Percentiles rank a stretch among this genome's conserved stretches.
Evolutionary conservation across 2,797 vertebrate species (phyloP).

Genomic region (Gila robusta): DNA sequence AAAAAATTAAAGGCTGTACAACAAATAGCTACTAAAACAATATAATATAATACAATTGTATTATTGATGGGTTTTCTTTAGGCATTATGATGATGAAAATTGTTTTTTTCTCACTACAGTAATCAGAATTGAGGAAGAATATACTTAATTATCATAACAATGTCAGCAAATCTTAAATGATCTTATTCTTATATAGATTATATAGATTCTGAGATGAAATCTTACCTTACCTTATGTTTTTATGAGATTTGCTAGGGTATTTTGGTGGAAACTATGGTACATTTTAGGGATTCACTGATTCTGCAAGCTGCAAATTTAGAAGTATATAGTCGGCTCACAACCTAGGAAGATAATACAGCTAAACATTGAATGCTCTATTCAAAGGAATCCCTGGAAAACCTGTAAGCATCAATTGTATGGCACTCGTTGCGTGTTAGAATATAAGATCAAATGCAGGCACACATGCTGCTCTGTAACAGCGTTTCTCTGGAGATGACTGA

Average conservation of each 20-base stretch:
- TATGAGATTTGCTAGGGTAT: background rate
- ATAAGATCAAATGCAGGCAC: constrained; percentile 24
- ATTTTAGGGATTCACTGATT: background rate
- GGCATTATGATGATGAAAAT: no score
- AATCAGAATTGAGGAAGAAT: background rate
- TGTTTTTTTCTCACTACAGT: background rate
- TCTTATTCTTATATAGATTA: background rate
- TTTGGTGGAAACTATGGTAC: background rate
- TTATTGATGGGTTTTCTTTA: no score
- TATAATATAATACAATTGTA: no score
- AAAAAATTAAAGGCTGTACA: no score
- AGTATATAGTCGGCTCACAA: background rate
- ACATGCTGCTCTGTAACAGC: background rate
- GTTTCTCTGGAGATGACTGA: constrained; percentile 35
- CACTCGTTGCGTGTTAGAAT: constrained; percentile 1
- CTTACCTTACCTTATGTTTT: background rate
- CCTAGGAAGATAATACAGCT: background rate
- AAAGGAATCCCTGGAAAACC: constrained; percentile 7
- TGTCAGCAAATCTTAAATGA: background rate
- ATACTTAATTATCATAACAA: background rate
- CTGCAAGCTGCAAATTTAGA: background rate
- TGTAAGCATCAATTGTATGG: constrained; percentile 23
- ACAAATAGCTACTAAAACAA: no score
- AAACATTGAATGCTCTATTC: background rate
- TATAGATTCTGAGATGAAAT: background rate